Evolutionary conservation across 2,888 invertebrate genomes (phyloP), one percentile per base, ranked within the genome.

Genomic region (Drosophila macrospina): DNA sequence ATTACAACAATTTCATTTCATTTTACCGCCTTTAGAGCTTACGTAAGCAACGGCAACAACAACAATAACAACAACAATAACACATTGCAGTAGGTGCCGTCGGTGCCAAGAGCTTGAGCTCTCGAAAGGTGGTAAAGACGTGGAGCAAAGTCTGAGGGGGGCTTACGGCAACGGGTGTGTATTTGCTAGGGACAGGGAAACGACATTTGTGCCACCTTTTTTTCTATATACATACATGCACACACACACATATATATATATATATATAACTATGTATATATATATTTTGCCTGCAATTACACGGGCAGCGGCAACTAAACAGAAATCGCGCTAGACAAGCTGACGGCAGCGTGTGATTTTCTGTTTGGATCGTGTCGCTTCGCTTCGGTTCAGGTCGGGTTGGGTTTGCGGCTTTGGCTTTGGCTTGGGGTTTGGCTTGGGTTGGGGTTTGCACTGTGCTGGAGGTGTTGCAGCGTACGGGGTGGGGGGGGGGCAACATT

Each of bases 1-100:
- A 85, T 85, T 85, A 85, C 85, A 87, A 87, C 87, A 87, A 87
- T 87, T 85, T 82, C 82, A 87, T 85, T 85, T 85, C 72, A 87
- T 85, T 87, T 84, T 69, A 82, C 84, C 87, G 85, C 86, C 87
- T 85, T 84, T 73, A 60, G 80, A 67, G 74, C 78, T 85, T 85
- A 85, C 85, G 85, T 85, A 87, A 85, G 85, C 75, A 69, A n/a
- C 60, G 59, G 20, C 55, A 69, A 20, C 66, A 73, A 15, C 26
- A 55, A 1, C 42, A 55, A 30, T 52, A 56, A 50, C 20, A 50
- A 36, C 63, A 59, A 37, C 45, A 63, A 55, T 41, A 55, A 56
- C 54, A 32, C 57, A 75, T 62, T 77, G 78, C 78, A 80, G 52
- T 78, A 68, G 67, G 68, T 71, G 75, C 75, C 44, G 76, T 67